Base-by-base conservation (phyloP, 2,888 invertebrate genomes). In the Caenorhabditis macrosperma region DNA sequence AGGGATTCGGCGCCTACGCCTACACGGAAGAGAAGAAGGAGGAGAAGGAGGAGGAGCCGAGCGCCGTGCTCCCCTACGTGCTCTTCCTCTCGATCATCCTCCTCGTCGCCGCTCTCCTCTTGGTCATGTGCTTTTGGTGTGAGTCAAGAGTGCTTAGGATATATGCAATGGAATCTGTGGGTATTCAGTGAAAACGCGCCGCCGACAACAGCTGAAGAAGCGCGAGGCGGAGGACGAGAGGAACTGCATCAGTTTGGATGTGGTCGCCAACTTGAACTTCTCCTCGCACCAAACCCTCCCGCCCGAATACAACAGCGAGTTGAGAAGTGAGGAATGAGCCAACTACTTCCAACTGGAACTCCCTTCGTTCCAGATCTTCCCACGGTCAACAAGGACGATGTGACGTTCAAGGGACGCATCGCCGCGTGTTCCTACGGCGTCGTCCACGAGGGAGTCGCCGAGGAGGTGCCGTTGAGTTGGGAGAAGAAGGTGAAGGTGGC, bases 371-470 rank as follows among this genome's bases (percentile, higher is more conserved):
- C 94, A 2, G 93, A 94, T 59, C 91, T 96, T 68, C 96, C 97
- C 0, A 95, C 95, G 91, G 95, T 97, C 76, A 93, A 94, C 41
- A 93, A 95, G 78, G 95, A 95, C 82, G 95, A 96, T 90, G 94
- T 98, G 72, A 94, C 94, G 0, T 92, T 96, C 30, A 94, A 94
- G 15, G 95, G 95, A 90, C 95, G 96, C 91, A 93, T 99, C 64
- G 98, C 97, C 0, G 95, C 95, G 75, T 98, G 98, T 0, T 97
- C 97, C 0, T 99, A 98, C 90, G 98, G 98, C 0, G 96, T 97
- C 92, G 98, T 98, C 0, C 96, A 95, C 91, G 96, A 96, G 92
- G 98, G 97, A 0, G 93, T 94, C 78, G 95, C 95, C 0, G 93
- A 93, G 83, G 93, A 94, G 84, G 92, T 94, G 50, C 88, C 91